These are phyloP conservation scores for Luidia sarsii DNA, from an alignment of 53 echinoderm and acorn worm genomes.

Conservation along the genomic window DNA sequence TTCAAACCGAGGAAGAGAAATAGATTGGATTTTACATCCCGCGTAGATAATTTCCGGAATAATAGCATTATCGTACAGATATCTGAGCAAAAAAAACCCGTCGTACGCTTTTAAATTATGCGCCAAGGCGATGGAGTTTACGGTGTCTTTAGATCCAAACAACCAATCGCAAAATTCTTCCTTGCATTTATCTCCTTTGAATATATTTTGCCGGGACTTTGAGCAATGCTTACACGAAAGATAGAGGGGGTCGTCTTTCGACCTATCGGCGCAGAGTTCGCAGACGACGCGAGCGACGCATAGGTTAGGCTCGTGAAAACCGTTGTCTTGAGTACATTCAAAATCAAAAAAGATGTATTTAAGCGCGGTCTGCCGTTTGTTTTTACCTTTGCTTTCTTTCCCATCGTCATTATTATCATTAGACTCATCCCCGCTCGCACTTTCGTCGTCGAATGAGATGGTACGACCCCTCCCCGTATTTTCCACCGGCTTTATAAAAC, in stretches of 20 bases:
- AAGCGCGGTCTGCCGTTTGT: background rate
- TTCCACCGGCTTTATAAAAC: background rate
- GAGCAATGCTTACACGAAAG: background rate
- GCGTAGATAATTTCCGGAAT: constrained; percentile 47
- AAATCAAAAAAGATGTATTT: constrained; percentile 37
- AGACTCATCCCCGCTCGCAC: background rate
- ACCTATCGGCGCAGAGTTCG: background rate
- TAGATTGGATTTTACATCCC: constrained; percentile 34
- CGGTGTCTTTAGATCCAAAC: background rate
- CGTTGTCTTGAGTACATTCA: constrained; percentile 30
- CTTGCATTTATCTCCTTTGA: constrained; percentile 9
- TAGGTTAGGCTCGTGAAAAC: constrained; percentile 2
- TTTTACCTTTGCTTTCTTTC: background rate
- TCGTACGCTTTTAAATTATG: constrained; percentile 32
- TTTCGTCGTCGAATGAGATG: background rate
- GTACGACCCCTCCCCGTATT: background rate
- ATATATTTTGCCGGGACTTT: constrained; percentile 8
- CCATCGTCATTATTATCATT: too few species aligned
- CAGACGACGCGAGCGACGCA: constrained; percentile 8
- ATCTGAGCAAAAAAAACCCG: constrained; percentile 12
- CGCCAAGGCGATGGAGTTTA: constrained; percentile 5
- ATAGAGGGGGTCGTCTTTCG: background rate
- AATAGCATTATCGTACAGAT: constrained; percentile 1
- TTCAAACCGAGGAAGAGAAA: background rate
- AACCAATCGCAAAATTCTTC: constrained; percentile 39